Evolutionary conservation across 1,140 invertebrate genomes (phyloP).

Genomic region (Lethrus apterus): DNA sequence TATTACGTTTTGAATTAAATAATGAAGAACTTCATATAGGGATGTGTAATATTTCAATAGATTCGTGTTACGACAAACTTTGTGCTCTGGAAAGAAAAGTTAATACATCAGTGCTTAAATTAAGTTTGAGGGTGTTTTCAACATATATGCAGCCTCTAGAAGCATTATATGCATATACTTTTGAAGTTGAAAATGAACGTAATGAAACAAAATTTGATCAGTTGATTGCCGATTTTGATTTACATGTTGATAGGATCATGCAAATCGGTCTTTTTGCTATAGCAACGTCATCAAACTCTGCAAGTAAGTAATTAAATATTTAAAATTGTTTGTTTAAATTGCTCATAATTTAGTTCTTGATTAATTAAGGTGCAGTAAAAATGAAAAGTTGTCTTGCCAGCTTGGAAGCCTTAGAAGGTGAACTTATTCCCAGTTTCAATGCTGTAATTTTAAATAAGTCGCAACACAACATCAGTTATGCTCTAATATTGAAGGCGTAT

Average conservation of each 20-base stretch:
- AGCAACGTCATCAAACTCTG: slow-evolving; percentile 36
- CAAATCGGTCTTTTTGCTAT: slow-evolving; percentile 63
- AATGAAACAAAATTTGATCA: slow-evolving; percentile 26
- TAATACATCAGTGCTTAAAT: slow-evolving; percentile 30
- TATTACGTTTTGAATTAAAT: slow-evolving; percentile 23
- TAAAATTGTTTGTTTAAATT: not conserved
- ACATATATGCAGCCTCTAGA: slow-evolving; percentile 24
- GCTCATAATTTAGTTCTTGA: no score
- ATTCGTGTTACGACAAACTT: slow-evolving; percentile 27
- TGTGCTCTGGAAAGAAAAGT: slow-evolving; percentile 34
- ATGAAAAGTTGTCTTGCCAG: slow-evolving; percentile 56
- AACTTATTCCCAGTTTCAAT: slow-evolving; percentile 53
- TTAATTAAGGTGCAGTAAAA: slow-evolving; percentile 47
- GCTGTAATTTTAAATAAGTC: slow-evolving; percentile 42
- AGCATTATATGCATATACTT: slow-evolving; percentile 26
- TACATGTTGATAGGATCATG: slow-evolving; percentile 54
- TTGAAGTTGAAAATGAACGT: slow-evolving; percentile 10
- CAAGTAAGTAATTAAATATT: not conserved
- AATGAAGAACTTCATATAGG: slow-evolving; percentile 19
- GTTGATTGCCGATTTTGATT: slow-evolving; percentile 54
- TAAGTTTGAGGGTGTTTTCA: slow-evolving; percentile 30
- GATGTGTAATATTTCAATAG: slow-evolving; percentile 28
- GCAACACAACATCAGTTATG: slow-evolving; percentile 38
- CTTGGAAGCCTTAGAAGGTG: slow-evolving; percentile 56
- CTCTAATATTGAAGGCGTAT: slow-evolving; percentile 46